Conservation (phyloP, 1,140 invertebrate genomes). For the Wiebesia pumilae region DNA sequence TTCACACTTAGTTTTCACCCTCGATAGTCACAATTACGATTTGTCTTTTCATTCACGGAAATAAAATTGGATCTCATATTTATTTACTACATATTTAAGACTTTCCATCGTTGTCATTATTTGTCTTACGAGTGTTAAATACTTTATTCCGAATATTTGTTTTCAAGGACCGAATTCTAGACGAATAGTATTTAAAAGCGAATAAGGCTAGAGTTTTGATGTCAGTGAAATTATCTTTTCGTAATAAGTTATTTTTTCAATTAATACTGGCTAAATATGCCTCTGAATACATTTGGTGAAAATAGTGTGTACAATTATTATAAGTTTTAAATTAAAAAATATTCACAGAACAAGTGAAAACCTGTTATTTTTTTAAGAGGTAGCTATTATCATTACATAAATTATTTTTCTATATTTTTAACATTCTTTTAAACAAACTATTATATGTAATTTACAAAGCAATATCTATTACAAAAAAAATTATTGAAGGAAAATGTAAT, state of each 20-base stretch:
- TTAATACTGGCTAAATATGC: neutral
- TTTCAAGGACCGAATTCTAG: too few relatives aligned
- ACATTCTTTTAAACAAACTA: too few relatives aligned
- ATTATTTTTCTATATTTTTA: too few relatives aligned
- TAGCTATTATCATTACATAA: too few relatives aligned
- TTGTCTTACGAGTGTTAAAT: neutral
- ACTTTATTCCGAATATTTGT: neutral
- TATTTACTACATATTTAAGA: neutral
- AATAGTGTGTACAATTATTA: neutral
- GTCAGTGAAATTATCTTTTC: neutral
- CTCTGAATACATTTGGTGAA: neutral
- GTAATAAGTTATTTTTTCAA: neutral
- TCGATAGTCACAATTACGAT: conserved; percentile 8
- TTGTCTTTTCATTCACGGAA: conserved; percentile 3
- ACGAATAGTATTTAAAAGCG: neutral
- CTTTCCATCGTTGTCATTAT: neutral
- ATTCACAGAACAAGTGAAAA: too few relatives aligned
- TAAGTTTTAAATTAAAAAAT: too few relatives aligned
- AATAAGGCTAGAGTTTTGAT: neutral
- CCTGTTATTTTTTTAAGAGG: too few relatives aligned
- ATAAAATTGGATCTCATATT: conserved; percentile 15
- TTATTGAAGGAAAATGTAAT: too few relatives aligned
- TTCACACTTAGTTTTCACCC: conserved; percentile 40
- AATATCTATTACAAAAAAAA: too few relatives aligned
- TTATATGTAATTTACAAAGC: too few relatives aligned